Percentiles rank a stretch among this genome's conserved stretches.
Evolutionary conservation across 2,113 vertebrate species (phyloP).

Genomic region (Phyllostomus hastatus): DNA sequence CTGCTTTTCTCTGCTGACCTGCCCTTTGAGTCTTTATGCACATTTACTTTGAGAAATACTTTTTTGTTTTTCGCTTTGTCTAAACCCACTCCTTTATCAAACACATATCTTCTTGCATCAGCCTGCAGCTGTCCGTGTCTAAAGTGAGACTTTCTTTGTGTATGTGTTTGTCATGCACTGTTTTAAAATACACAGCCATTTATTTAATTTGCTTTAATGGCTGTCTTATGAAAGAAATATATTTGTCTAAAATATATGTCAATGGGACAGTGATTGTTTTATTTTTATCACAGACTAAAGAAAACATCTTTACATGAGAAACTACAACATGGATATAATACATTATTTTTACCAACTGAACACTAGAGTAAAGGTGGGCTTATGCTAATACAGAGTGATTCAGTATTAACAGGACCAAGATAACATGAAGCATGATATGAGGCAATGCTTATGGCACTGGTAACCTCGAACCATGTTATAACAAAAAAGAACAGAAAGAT

Average conservation of each 20-base stretch:
- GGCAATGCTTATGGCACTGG: not conserved
- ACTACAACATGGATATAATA: constrained; percentile 10
- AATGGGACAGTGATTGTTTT: constrained; percentile 13
- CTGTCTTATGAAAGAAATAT: not conserved
- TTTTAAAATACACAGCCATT: not conserved
- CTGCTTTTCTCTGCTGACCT: constrained; percentile 53
- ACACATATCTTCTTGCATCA: not conserved
- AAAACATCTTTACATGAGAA: constrained; percentile 18
- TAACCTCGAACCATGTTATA: not conserved
- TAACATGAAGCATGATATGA: constrained; percentile 37
- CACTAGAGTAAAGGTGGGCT: constrained; percentile 4
- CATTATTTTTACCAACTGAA: not conserved
- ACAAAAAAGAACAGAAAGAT: not conserved
- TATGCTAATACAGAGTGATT: constrained; percentile 8
- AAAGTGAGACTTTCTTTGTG: not conserved
- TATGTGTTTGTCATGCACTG: not conserved
- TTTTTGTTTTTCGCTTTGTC: constrained; percentile 40
- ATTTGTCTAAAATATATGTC: not conserved
- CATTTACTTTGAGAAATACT: constrained; percentile 56
- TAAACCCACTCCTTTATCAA: constrained; percentile 24
- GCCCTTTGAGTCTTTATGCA: constrained; percentile 53
- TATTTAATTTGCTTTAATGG: not conserved
- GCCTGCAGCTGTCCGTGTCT: not conserved
- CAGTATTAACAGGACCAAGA: constrained; percentile 30
- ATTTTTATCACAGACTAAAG: constrained; percentile 31